These are phyloP conservation scores for Aleiodes sp. DNA, from an alignment of 1,140 invertebrate species.

Conservation along the genomic window DNA sequence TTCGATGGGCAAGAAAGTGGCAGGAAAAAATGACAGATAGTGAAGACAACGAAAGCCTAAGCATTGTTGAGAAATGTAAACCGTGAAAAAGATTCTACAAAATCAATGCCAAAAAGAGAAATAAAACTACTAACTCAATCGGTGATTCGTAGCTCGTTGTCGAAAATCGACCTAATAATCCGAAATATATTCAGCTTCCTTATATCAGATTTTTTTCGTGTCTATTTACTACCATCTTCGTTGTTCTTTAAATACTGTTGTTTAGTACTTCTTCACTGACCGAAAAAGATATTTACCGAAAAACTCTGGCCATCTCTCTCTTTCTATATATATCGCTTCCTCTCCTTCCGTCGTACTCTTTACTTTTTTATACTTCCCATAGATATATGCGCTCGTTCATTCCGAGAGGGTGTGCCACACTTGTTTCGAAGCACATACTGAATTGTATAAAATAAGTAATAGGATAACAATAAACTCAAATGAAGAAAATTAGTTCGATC, in stretches of 20 bases:
- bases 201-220: slow-evolving; percentile 25
- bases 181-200: slow-evolving; percentile 17
- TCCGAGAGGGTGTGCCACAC: neutral
- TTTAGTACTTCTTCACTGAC: neutral
- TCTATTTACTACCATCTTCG: neutral
- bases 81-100: too few relatives aligned
- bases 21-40: too few relatives aligned
- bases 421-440: neutral
- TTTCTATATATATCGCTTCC: neutral
- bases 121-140: slow-evolving; percentile 27
- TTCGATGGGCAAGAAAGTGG: too few relatives aligned
- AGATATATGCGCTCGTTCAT: neutral
- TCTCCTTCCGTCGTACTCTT: neutral
- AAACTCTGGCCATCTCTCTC: neutral
- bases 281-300: neutral
- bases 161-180: slow-evolving; percentile 27
- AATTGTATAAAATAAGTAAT: too few relatives aligned
- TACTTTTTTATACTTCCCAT: neutral
- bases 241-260: neutral
- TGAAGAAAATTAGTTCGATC: too few relatives aligned
- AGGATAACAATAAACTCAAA: too few relatives aligned
- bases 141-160: slow-evolving; percentile 34
- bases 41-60: too few relatives aligned
- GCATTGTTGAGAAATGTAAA: too few relatives aligned
- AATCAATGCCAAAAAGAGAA: neutral